A percentile compares a stretch with the other conserved stretches of the same genome.
Evolutionary conservation across 2,797 vertebrate genomes (phyloP).

Genomic region (Lepus oiostolus): DNA sequence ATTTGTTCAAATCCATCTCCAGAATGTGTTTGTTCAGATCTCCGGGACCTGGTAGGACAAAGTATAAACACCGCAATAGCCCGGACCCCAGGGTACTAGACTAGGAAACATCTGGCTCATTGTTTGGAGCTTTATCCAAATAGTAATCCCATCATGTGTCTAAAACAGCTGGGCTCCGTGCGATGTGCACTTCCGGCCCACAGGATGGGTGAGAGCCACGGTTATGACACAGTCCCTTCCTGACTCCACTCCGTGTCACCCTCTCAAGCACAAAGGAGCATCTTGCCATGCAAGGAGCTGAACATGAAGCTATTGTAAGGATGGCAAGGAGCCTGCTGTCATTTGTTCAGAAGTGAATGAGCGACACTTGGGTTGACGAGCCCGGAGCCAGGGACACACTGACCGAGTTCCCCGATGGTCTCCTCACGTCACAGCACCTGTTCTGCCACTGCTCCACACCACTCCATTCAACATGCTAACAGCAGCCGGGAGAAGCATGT

Average conservation of each 20-base stretch:
- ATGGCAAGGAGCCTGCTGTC: not conserved
- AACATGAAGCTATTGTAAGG: not conserved
- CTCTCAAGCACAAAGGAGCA: not conserved
- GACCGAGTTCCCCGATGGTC: not conserved
- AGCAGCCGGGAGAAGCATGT: not conserved
- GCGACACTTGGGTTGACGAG: not conserved
- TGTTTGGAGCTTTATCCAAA: slow-evolving; percentile 38
- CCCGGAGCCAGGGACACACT: not conserved
- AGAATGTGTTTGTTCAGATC: slow-evolving; percentile 64
- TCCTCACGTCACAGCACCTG: not conserved
- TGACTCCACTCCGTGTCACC: not conserved
- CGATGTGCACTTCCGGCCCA: not conserved
- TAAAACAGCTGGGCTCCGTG: slow-evolving; percentile 18
- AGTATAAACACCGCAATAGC: slow-evolving; percentile 18
- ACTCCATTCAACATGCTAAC: not conserved
- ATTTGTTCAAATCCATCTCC: slow-evolving; percentile 17
- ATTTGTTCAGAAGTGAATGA: not conserved
- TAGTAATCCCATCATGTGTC: slow-evolving; percentile 43
- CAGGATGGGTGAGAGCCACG: not conserved
- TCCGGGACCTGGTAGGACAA: not conserved
- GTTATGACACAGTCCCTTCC: not conserved
- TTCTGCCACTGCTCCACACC: not conserved
- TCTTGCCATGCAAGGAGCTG: not conserved
- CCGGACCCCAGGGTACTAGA: not conserved
- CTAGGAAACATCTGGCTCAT: slow-evolving; percentile 46